Base-by-base conservation (phyloP, 2,888 invertebrate species). In the Erannis defoliaria region DNA sequence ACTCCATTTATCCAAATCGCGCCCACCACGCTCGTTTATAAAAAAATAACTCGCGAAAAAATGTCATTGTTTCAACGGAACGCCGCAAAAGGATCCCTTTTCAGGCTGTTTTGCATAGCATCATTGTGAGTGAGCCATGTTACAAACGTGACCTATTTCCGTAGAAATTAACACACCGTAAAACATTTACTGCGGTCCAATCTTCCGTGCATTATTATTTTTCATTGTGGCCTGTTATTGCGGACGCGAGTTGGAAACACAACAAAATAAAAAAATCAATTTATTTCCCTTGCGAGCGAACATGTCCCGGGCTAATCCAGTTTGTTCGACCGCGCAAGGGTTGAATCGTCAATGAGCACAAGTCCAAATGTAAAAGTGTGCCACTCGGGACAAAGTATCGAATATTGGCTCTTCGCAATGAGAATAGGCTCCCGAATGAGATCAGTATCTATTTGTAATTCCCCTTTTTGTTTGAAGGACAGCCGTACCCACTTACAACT, bases 241-340 rank as follows among this genome's bases (percentile, higher is more conserved):
- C 80, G 84, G 79, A 85, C 84, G 82, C 83, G 84, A 82, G 84
- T 78, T 80, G 86, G 73, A 76, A 86, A 81, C 81, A 80, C 76
- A 85, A 82, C 80, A 77, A 80, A 84, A 83, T 84, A 86, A 89
- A 90, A 86, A 89, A 86, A 90, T 86, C 89, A 86, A 89, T 90
- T 89, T 90, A 90, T 90, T 91, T 90, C 90, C 90, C 90, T 83
- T 80, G 89, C 81, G 89, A 85, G 81, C 77, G 87, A 86, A 88
- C 90, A 89, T 90, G 91, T 91, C 89, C 90, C 86, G 77, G 70
- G 80, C 88, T 92, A 92, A 92, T 91, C 90, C 87, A 88, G 91
- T 91, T 91, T 91, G 90, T 90, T 85, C 87, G 90, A 85, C 87
- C 88, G 90, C 85, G 86, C 90, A 90, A 89, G 91, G 91, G 91